phyloP scores from a whole-genome alignment of 2,888 invertebrate genomes.

The Rhabditoides inermis region DNA sequence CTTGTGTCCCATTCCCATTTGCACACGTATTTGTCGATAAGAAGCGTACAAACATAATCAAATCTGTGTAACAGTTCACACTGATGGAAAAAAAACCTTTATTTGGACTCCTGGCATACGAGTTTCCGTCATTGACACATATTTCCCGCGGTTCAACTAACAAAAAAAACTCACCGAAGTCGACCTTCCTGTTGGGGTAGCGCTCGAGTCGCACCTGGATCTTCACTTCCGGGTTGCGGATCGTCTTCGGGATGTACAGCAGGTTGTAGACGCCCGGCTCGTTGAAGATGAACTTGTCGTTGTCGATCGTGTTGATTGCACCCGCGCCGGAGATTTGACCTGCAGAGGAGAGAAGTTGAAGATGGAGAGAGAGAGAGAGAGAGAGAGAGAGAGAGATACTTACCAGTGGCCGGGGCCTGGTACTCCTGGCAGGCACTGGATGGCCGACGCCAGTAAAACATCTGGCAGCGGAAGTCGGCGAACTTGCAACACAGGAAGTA shows the following conservation, averaged over 20 bases:
- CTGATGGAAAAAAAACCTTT: no score
- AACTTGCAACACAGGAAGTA: constrained; percentile 89
- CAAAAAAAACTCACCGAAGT: constrained; percentile 33
- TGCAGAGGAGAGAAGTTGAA: no score
- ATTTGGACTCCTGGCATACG: no score
- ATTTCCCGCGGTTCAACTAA: no score
- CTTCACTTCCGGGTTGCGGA: constrained; percentile 41
- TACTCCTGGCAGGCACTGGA: constrained; percentile 83
- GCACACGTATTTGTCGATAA: no score
- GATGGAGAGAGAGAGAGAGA: no score
- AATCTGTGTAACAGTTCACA: background rate
- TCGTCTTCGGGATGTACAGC: constrained; percentile 42
- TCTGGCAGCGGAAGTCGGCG: constrained; percentile 87
- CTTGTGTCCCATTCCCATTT: no score
- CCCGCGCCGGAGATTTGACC: constrained; percentile 85
- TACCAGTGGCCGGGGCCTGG: constrained; percentile 44
- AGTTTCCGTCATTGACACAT: no score
- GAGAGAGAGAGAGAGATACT: no score
- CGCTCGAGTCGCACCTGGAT: constrained; percentile 48
- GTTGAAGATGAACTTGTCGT: constrained; percentile 81
- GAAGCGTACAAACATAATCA: no score
- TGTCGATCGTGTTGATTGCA: constrained; percentile 76
- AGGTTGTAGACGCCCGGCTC: constrained; percentile 62
- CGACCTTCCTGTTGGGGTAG: constrained; percentile 50
- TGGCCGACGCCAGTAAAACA: constrained; percentile 78